Evolutionary conservation across 2,113 vertebrate genomes (phyloP), one percentile per base, ranked within the genome.

Genomic region (Amazona vittata): DNA sequence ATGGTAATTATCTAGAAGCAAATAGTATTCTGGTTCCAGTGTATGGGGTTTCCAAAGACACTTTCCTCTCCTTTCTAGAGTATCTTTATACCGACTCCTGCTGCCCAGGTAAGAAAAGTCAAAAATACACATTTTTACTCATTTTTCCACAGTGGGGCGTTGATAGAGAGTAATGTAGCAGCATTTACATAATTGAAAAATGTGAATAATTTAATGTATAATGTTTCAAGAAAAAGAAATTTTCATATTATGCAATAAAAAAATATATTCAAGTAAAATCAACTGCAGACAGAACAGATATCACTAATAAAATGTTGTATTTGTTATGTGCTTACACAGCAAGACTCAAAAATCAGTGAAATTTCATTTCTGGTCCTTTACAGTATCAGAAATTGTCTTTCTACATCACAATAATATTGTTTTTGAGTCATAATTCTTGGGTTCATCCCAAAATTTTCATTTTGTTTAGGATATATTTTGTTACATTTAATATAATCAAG

Each of bases 21-120:
- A 99, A 98, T 49, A 99, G 98, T 49, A 71, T 99, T 83, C 98
- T 99, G 95, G 98, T 99, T 96, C 99, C 99, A 49, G 99, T 99
- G 67, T 98, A 99, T 5, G 99, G 99, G 1, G 98, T 99, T 94
- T 99, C 99, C 95, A 99, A 99, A 50, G 99, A 99, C 89, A 99
- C 99, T 71, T 99, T 99, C 97, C 98, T 99, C 63, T 99, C 99
- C 6, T 99, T 99, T 97, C 97, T 99, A 62, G 99, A 99, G 91
- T 99, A 99, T 92, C 98, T 99, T 62, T 99, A 99, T 94, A 99
- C 99, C 35, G 99, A 99, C 97, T 98, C 99, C 89, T 99, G 99
- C 96, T 99, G 98, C 95, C 99, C 99, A 98, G 99, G 99, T 99
- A 97, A 98, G 98, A 80, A 86, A 49, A 94, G 41, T 11, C 31